Conservation (phyloP, 30 jellyfish, hydroid and myxozoan species). For the Haliclystus octoradiatus region DNA sequence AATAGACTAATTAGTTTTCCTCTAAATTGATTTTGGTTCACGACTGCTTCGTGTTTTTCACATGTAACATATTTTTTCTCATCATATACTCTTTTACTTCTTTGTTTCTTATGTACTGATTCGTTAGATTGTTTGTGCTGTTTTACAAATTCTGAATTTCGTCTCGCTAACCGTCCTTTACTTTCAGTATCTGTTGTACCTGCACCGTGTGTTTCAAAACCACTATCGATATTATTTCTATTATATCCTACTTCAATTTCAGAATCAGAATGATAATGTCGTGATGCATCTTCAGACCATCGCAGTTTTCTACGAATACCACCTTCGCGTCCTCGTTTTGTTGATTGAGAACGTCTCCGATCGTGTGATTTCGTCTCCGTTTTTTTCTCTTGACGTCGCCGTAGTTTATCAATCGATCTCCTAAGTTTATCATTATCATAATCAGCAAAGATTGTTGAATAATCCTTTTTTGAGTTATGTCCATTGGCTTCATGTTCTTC, state of each 20-base stretch:
- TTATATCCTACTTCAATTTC: too few relatives aligned
- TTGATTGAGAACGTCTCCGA: neutral
- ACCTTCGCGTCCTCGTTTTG: neutral
- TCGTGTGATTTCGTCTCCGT: neutral
- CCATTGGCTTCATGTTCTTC: neutral
- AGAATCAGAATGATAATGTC: too few relatives aligned
- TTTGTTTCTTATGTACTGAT: too few relatives aligned
- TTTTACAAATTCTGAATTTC: too few relatives aligned
- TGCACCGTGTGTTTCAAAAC: too few relatives aligned
- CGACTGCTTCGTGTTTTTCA: slow-evolving; percentile 12
- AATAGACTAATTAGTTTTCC: slow-evolving; percentile 49
- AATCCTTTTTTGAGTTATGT: neutral
- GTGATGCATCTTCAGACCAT: too few relatives aligned
- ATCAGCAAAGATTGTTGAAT: neutral
- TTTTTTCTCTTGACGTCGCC: neutral
- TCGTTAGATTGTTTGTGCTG: too few relatives aligned
- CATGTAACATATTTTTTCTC: neutral
- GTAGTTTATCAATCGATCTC: neutral
- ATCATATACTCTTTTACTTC: neutral
- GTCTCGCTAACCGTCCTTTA: too few relatives aligned
- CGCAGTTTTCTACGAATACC: too few relatives aligned
- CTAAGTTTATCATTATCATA: neutral
- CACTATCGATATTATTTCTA: too few relatives aligned
- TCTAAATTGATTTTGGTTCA: slow-evolving; percentile 11
- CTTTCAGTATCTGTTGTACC: too few relatives aligned